A percentile compares a stretch with the other conserved stretches of the same genome.
Conservation (phyloP, 1,140 invertebrate genomes). For the Ruditapes philippinarum region DNA sequence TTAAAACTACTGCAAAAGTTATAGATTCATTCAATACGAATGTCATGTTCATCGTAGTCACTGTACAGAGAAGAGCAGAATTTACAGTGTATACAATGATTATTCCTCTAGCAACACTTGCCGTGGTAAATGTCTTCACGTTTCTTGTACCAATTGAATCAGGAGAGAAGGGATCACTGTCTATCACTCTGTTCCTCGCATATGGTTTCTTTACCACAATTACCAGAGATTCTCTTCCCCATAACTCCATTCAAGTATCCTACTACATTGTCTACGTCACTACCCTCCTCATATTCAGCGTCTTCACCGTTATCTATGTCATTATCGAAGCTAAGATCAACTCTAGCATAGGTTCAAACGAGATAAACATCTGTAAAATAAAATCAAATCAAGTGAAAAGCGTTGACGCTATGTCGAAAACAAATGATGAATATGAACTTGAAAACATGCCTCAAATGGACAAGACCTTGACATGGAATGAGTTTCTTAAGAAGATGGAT, state of each 20-base stretch:
- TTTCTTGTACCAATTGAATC: too few relatives aligned
- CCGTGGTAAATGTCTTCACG: slow-evolving; percentile 21
- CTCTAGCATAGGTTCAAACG: not conserved
- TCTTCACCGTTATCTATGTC: slow-evolving; percentile 11
- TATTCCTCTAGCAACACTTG: not conserved
- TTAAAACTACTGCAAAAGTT: not conserved
- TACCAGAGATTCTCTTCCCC: slow-evolving; percentile 16
- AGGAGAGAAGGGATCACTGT: slow-evolving; percentile 32
- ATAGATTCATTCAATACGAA: not conserved
- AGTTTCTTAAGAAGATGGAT: too few relatives aligned
- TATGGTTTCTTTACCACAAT: slow-evolving; percentile 44
- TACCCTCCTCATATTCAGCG: not conserved
- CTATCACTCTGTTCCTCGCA: slow-evolving; percentile 42
- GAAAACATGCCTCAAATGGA: too few relatives aligned
- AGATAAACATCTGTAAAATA: not conserved
- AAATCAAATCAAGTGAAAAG: not conserved
- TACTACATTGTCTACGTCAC: slow-evolving; percentile 9
- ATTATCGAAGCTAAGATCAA: slow-evolving; percentile 2
- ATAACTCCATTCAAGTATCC: slow-evolving; percentile 24
- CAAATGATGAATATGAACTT: too few relatives aligned
- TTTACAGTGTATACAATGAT: slow-evolving; percentile 35
- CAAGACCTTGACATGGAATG: too few relatives aligned
- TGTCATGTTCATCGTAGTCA: not conserved
- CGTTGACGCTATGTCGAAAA: too few relatives aligned
- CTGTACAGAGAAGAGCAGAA: not conserved